phyloP scores from a whole-genome alignment of 2,888 invertebrate genomes.

The Dynastes maya region DNA sequence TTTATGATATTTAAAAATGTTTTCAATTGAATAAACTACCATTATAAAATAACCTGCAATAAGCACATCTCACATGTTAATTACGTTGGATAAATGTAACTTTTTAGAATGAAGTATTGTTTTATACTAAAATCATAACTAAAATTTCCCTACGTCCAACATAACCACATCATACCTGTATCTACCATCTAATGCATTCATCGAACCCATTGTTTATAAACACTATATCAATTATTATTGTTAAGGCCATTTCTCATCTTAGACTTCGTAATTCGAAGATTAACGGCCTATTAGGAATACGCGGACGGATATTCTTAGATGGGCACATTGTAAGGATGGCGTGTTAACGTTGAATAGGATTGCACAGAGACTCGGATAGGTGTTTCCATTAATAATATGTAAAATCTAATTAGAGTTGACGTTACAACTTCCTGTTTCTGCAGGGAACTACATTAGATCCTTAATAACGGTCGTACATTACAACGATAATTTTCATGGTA shows the following conservation, averaged over 20 bases:
- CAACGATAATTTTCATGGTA: constrained; percentile 6
- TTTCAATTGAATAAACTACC: too few species aligned
- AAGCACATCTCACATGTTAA: too few species aligned
- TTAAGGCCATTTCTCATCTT: constrained; percentile 23
- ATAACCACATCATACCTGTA: too few species aligned
- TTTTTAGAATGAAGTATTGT: too few species aligned
- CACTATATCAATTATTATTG: constrained; percentile 5
- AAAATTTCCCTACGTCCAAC: too few species aligned
- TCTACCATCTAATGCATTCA: constrained; percentile 1
- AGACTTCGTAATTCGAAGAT: constrained; percentile 17
- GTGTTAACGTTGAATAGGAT: not conserved
- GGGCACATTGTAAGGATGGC: not conserved
- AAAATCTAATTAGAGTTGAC: constrained; percentile 27
- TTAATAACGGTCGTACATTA: constrained; percentile 8
- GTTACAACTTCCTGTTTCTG: constrained; percentile 25
- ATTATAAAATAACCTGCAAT: too few species aligned
- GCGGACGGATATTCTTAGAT: constrained; percentile 6
- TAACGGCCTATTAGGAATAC: constrained; percentile 28
- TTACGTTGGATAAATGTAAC: too few species aligned
- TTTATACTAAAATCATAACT: too few species aligned
- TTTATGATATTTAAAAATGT: too few species aligned
- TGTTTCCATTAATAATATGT: constrained; percentile 21
- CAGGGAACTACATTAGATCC: not conserved
- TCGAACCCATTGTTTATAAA: constrained; percentile 5
- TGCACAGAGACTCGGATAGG: not conserved